Base-by-base conservation (phyloP, 2,113 vertebrate genomes). In the Limnothrissa miodon region DNA sequence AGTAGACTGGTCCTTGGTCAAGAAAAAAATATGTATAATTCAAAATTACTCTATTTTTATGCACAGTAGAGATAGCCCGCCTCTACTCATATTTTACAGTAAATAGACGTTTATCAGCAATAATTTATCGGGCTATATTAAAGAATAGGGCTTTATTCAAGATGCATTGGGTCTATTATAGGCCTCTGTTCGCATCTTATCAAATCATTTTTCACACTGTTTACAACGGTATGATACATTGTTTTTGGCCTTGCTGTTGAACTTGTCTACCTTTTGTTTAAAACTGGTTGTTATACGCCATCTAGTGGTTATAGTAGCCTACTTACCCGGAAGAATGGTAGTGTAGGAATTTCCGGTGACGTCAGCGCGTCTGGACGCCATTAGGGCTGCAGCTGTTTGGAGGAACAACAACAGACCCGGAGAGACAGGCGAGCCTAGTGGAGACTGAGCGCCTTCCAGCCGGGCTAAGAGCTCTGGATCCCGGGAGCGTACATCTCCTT, bases 321-420 rank as follows among this genome's bases (percentile, higher is more conserved):
- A 91, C 86, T 88, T 90, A 91, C 87, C 93, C 95, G 95, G 95
- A 96, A 96, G 92, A 91, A 86, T 92, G 93, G 91, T 92, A 95
- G 95, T 95, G 91, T 92, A 95, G 94, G 95, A 95, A 96, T 96
- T 95, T 96, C 96, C 96, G 94, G 94, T 96, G 91, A 96, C 95
- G 95, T 96, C 95, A 94, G 87, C 78, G 91, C 92, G 94, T 86
- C 92, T 91, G 93, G 95, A 95, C 94, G 96, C 96, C 96, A 97
- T 97, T 96, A 96, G 93, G 90, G 92, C 92, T 95, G 96, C 95
- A 96, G 95, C 94, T 96, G 94, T 94, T 94, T 91, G 87, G 88
- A 92, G 94, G 93, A 94, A 95, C 94, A 95, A 94, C 95, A 97
- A 95, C 94, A 95, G 93, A 91, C 90, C 95, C 90, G 90, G 88